These are phyloP conservation scores for Drosophila repleta DNA, from an alignment of 1,140 invertebrate species.

Conservation along the genomic window DNA sequence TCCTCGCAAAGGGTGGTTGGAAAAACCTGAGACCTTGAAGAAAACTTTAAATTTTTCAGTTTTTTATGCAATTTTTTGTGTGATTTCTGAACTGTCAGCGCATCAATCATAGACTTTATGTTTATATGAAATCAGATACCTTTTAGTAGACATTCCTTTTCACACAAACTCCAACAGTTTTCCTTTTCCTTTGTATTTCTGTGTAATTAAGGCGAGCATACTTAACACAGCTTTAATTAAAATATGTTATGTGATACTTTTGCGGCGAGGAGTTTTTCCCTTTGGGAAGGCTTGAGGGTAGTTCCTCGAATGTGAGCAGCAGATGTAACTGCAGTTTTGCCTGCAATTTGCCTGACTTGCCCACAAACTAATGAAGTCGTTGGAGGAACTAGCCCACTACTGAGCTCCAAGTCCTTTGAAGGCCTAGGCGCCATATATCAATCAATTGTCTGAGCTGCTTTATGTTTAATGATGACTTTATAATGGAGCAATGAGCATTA, in stretches of 20 bases:
- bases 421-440: constrained; percentile 50
- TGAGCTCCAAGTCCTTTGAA: constrained; percentile 1
- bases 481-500: constrained; percentile 58
- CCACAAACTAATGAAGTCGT: constrained; percentile 55
- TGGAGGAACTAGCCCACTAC: constrained; percentile 26
- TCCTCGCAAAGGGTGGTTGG: constrained; percentile 54
- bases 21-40: constrained; percentile 44
- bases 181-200: constrained; percentile 15
- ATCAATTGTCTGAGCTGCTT: constrained; percentile 66
- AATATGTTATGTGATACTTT: constrained; percentile 64
- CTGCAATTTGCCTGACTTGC: background rate
- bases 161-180: constrained; percentile 17
- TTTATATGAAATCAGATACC: constrained; percentile 52
- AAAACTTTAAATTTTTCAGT: constrained; percentile 36
- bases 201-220: constrained; percentile 43
- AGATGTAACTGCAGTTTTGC: constrained; percentile 18
- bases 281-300: background rate
- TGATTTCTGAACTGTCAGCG: constrained; percentile 43
- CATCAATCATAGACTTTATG: constrained; percentile 78
- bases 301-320: background rate
- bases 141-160: constrained; percentile 37
- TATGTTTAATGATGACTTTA: constrained; percentile 70
- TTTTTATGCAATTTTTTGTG: constrained; percentile 4
- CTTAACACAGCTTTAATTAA: constrained; percentile 52
- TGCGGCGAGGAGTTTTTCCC: background rate